Evolutionary conservation across 2,797 vertebrate genomes (phyloP), one percentile per base, ranked within the genome.

Genomic region (Paramormyrops hopkinsi): DNA sequence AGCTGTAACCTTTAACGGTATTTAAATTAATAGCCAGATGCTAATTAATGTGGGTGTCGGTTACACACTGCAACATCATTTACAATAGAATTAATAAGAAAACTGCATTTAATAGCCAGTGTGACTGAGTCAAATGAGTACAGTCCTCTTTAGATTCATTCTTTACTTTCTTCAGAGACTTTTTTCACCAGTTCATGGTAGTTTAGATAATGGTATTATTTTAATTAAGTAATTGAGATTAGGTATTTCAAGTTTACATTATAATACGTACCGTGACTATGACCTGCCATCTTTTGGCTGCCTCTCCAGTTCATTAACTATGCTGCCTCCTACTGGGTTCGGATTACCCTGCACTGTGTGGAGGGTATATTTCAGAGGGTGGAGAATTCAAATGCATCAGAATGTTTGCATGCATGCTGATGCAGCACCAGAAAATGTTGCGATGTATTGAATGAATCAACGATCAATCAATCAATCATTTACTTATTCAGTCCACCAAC

Each of bases 71-170:
- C 29, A 17, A 62, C 22, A 56, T 88, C 59, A 88, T 87, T 54
- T 56, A 87, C 53, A 87, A 29, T 46, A 62, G 53, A 56, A 56
- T 87, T 56, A 87, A 59, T 87, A 56, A n/a, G 86, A 87, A 56
- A 87, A 56, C 29, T 59, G 51, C 86, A 87, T 59, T 56, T 56
- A 56, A 87, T 62, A 56, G 29, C 25, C 5, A 41, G 83, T 50
- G 50, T 51, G 22, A 51, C 83, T 12, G 83, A 29, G n/a, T 25
- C 44, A 29, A 48, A 84, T 84, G 41, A 17, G 25, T 29, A 17
- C 83, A 51, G 46, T 0, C 83, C 50, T n/a, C 19, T 50, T 50
- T 22, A 29, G 44, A 53, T 53, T 86, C 83, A 51, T 84, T 84
- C 82, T 22, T 50, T 84, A 50, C 19, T 84, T 84, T 29, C 44